phyloP scores from a whole-genome alignment of 2,113 vertebrate species.

The Struthio camelus region DNA sequence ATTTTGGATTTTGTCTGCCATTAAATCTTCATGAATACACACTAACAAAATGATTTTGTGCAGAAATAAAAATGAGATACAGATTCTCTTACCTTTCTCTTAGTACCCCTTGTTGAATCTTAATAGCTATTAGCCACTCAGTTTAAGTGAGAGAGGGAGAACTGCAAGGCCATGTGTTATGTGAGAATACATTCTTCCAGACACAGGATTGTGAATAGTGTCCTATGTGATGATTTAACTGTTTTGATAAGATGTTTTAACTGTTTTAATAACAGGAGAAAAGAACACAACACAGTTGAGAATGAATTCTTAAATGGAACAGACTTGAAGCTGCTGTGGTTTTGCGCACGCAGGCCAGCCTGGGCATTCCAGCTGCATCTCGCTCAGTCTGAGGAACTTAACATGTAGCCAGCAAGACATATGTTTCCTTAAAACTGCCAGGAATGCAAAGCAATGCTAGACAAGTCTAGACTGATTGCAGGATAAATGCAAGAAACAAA shows the following conservation, averaged over 20 bases:
- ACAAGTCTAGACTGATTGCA: constrained; percentile 14
- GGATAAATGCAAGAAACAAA: not conserved
- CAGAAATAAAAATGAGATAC: not conserved
- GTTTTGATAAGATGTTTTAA: too few species aligned
- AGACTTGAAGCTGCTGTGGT: not conserved
- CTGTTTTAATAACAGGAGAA: not conserved
- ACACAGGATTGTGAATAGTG: not conserved
- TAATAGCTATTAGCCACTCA: not conserved
- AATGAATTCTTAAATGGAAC: not conserved
- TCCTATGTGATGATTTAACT: not conserved
- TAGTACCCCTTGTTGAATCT: not conserved
- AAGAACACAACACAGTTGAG: not conserved
- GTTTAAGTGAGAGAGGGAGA: not conserved
- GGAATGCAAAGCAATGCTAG: constrained; percentile 21
- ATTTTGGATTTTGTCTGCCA: not conserved
- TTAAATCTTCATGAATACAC: not conserved
- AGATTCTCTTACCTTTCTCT: not conserved
- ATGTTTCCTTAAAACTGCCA: not conserved
- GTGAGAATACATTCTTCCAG: not conserved
- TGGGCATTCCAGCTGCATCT: not conserved
- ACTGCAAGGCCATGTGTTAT: not conserved
- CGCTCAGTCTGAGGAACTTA: not conserved
- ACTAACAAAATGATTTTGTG: not conserved
- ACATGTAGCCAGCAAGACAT: not conserved
- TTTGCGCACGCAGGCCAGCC: not conserved